phyloP scores from a whole-genome alignment of 1,140 invertebrate species.

The Kradibia gibbosae region DNA sequence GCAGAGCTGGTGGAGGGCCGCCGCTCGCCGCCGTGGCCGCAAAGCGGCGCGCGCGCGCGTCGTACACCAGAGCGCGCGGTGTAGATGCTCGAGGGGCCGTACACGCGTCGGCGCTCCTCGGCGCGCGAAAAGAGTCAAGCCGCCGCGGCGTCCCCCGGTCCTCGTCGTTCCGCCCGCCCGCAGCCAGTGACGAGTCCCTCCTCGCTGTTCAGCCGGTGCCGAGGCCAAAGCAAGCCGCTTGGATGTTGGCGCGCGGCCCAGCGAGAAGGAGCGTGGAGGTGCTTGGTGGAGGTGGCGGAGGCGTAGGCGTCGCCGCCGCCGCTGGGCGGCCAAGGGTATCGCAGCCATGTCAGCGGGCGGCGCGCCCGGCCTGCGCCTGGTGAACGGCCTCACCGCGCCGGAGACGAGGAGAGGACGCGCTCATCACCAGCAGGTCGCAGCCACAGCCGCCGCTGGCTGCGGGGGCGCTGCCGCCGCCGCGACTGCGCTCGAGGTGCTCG shows the following conservation, averaged over 20 bases:
- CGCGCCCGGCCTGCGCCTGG: slow-evolving; percentile 23
- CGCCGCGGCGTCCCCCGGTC: not conserved
- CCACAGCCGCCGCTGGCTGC: not conserved
- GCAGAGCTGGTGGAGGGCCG: not conserved
- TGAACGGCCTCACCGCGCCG: slow-evolving; percentile 35
- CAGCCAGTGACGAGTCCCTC: not conserved
- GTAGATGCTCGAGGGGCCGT: not conserved
- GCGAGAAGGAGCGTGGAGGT: slow-evolving; percentile 33
- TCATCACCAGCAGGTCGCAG: not conserved
- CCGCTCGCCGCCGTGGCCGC: slow-evolving; percentile 5
- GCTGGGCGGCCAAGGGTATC: not conserved
- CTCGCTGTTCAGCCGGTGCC: slow-evolving; percentile 28
- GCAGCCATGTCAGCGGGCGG: slow-evolving; percentile 36
- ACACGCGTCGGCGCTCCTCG: slow-evolving; percentile 6
- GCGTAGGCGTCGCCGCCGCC: not conserved
- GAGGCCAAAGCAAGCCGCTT: slow-evolving; percentile 47
- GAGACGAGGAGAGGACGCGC: slow-evolving; percentile 31
- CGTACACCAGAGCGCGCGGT: not conserved
- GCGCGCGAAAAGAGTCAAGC: slow-evolving; percentile 1
- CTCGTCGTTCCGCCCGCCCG: not conserved
- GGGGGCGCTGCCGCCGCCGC: not conserved
- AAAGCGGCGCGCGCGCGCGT: slow-evolving; percentile 31
- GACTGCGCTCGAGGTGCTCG: slow-evolving; percentile 19
- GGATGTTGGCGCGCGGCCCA: slow-evolving; percentile 44
- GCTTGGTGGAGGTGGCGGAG: slow-evolving; percentile 36